Evolutionary conservation across 2,113 vertebrate species (phyloP), one percentile per base, ranked within the genome.

Genomic region (Blennius ocellaris): DNA sequence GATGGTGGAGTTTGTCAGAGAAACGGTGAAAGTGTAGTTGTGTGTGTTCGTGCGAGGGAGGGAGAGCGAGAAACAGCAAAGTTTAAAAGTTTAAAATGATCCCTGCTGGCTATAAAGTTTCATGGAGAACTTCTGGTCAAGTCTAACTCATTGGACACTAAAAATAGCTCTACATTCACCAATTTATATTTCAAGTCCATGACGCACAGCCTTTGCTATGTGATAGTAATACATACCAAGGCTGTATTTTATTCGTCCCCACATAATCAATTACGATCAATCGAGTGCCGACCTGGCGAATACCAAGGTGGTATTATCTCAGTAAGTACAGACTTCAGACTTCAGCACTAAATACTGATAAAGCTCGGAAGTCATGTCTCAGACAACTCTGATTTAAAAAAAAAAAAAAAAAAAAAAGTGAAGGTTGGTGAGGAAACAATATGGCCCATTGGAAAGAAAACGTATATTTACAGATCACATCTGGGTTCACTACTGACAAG

Each of bases 221-320:
- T 30, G 64, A 37, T 7, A 37, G n/a, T 66, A 52, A 53, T 53
- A 49, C 17, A 17, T 30, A 36, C 40, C 11, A 3, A 53, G 63
- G 50, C 43, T 17, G 11, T 49, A 36, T 17, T 39, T 3, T 53
- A 39, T 65, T 44, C 11, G 17, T 30, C 30, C 38, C 38, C 39
- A 44, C 17, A 43, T 36, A 16, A 63, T 41, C 14, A 49, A 66
- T 54, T 44, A 44, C 43, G 53, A 15, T 45, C 37, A 52, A 21
- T 43, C 41, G 10, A 43, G 41, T 14, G 15, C 45, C 43, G 43
- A 21, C 38, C 30, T 39, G 10, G 63, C 16, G 44, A 66, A 66
- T 66, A 54, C 21, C 63, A 54, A 39, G 54, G 10, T 16, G 14
- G 14, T 44, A 54, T 45, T 66, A 15, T 16, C 41, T 39, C 40